These are phyloP conservation scores for Drosophila eohydei DNA, from an alignment of 2,888 invertebrate genomes.

Conservation along the genomic window DNA sequence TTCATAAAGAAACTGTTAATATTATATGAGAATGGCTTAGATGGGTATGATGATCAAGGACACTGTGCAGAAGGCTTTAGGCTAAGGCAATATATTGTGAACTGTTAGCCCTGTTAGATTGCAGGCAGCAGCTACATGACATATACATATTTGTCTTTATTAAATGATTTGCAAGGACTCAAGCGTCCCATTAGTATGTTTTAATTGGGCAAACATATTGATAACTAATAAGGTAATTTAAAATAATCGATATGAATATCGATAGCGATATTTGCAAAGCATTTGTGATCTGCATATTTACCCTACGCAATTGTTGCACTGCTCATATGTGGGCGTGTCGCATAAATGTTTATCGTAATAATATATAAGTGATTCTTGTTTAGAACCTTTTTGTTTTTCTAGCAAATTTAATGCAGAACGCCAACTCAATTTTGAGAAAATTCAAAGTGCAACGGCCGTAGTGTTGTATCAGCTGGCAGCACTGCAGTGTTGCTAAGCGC, in stretches of 20 bases:
- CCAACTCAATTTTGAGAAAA: neutral
- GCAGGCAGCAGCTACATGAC: neutral
- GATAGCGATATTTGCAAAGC: neutral
- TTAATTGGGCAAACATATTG: no score
- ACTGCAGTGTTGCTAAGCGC: slow-evolving; percentile 33
- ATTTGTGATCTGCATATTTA: neutral
- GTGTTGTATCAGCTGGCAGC: slow-evolving; percentile 35
- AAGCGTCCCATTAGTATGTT: neutral
- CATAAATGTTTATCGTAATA: neutral
- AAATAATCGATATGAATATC: slow-evolving; percentile 12
- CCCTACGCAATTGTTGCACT: neutral
- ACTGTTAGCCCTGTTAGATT: no score
- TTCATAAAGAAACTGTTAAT: neutral
- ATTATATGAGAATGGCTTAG: slow-evolving; percentile 3
- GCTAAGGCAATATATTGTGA: neutral
- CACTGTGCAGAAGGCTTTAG: neutral
- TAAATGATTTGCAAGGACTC: neutral
- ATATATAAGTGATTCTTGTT: neutral
- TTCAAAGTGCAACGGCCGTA: slow-evolving; percentile 42
- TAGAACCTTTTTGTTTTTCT: neutral
- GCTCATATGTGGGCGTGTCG: neutral
- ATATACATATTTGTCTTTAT: neutral
- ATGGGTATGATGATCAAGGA: slow-evolving; percentile 5
- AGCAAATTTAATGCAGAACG: neutral
- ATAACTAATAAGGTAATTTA: neutral